phyloP scores from a whole-genome alignment of 2,888 invertebrate species.

The Spatulosminthurus flaviceps region DNA sequence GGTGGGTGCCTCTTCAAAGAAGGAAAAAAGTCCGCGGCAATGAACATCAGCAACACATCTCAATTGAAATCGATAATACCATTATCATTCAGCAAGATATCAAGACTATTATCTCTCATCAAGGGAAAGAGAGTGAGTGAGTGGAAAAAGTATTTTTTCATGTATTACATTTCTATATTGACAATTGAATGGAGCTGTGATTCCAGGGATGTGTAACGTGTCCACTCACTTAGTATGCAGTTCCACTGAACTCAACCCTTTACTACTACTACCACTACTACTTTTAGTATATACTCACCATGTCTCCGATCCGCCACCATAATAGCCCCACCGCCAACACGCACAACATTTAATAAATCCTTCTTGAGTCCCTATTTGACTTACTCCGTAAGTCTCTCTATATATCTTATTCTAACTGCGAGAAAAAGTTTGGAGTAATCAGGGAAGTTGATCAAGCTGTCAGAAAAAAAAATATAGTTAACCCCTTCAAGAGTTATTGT shows the following conservation, averaged over 20 bases:
- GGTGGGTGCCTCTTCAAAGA: not conserved
- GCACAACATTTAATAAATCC: no score
- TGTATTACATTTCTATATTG: not conserved
- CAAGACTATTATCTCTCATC: conserved; percentile 18
- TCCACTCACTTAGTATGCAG: no score
- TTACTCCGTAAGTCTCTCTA: no score
- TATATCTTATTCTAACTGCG: no score
- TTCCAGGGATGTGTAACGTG: not conserved
- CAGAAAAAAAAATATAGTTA: not conserved
- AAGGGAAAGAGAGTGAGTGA: not conserved
- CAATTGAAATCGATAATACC: conserved; percentile 1
- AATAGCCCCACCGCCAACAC: no score
- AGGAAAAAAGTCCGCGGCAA: conserved; percentile 3
- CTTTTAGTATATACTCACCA: no score
- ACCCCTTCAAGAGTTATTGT: conserved; percentile 14
- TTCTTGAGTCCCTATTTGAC: no score
- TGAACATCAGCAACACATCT: conserved; percentile 7
- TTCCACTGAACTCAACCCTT: no score
- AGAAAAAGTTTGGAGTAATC: not conserved
- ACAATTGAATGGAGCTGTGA: conserved; percentile 1
- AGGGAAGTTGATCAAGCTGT: conserved; percentile 4
- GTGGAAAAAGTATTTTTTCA: not conserved
- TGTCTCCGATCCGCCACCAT: no score
- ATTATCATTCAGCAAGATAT: conserved; percentile 7
- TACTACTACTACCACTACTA: no score